phyloP scores from a whole-genome alignment of 1,140 invertebrate genomes.

The Apis mellifera region DNA sequence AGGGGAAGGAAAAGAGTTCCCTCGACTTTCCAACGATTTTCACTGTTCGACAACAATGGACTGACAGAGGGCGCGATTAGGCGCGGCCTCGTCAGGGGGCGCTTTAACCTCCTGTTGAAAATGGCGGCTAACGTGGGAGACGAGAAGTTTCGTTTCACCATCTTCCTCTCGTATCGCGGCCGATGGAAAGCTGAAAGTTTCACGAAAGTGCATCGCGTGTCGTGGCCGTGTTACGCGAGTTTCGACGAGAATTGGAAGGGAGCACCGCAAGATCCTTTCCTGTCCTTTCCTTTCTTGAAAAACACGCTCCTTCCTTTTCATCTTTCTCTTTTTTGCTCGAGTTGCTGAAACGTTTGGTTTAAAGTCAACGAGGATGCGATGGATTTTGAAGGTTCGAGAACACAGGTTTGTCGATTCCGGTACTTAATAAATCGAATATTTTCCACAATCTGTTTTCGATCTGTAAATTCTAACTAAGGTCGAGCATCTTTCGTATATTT shows the following conservation, averaged over 20 bases:
- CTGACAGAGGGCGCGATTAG: constrained; percentile 27
- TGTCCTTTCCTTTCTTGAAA: too few species aligned
- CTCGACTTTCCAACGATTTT: constrained; percentile 41
- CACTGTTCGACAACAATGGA: constrained; percentile 18
- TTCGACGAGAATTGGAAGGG: constrained; percentile 14
- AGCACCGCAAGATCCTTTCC: neutral
- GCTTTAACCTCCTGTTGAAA: constrained; percentile 20
- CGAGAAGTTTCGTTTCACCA: constrained; percentile 55
- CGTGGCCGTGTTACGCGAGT: constrained; percentile 64
- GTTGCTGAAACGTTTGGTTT: too few species aligned
- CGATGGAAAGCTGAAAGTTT: constrained; percentile 78
- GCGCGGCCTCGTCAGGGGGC: constrained; percentile 19
- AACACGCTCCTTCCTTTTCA: too few species aligned
- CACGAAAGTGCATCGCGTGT: constrained; percentile 76
- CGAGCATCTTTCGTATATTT: too few species aligned
- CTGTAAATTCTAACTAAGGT: too few species aligned
- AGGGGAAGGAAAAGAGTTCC: neutral
- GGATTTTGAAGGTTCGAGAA: too few species aligned
- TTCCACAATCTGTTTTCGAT: too few species aligned
- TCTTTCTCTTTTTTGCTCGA: too few species aligned
- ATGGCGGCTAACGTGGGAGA: constrained; percentile 53
- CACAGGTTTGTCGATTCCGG: too few species aligned
- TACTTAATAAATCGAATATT: too few species aligned
- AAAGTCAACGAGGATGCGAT: too few species aligned
- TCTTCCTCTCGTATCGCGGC: constrained; percentile 54